A percentile compares a stretch with the other conserved stretches of the same genome.
These are phyloP conservation scores for Automeris io DNA, from an alignment of 2,888 invertebrate species.

Conservation along the genomic window DNA sequence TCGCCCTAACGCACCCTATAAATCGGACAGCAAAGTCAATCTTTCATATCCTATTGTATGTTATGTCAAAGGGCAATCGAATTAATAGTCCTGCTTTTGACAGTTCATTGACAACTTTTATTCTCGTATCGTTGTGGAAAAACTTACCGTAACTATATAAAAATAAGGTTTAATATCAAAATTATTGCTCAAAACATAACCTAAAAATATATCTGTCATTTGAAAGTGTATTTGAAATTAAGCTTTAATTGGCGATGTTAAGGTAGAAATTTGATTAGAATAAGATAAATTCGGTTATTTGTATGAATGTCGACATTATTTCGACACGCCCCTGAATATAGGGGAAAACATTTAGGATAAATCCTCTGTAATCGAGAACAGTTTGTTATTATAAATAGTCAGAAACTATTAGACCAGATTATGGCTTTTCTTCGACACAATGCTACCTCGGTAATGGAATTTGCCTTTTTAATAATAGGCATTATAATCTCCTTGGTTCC, in stretches of 20 bases:
- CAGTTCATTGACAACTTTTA: constrained; percentile 11
- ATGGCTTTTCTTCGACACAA: too few relatives aligned
- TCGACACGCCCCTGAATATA: constrained; percentile 22
- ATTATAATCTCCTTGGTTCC: too few relatives aligned
- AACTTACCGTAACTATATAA: constrained; percentile 2
- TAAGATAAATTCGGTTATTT: neutral
- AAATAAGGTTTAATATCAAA: constrained; percentile 4
- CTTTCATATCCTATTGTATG: constrained; percentile 23
- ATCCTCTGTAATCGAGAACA: neutral
- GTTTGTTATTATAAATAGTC: too few relatives aligned
- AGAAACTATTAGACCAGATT: too few relatives aligned
- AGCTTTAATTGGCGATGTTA: neutral
- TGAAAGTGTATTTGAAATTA: neutral
- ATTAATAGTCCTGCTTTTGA: constrained; percentile 20
- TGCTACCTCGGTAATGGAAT: too few relatives aligned
- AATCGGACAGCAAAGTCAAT: constrained; percentile 13
- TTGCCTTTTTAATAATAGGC: too few relatives aligned
- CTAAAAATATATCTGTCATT: neutral
- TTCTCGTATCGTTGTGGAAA: constrained; percentile 6
- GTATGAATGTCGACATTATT: constrained; percentile 11
- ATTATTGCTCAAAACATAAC: neutral
- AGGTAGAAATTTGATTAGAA: neutral
- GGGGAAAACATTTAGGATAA: constrained; percentile 3
- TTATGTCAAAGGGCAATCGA: constrained; percentile 23
- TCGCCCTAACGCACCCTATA: constrained; percentile 9